Evolutionary conservation across 2,888 invertebrate species (phyloP).

Genomic region (Conomelus anceps): DNA sequence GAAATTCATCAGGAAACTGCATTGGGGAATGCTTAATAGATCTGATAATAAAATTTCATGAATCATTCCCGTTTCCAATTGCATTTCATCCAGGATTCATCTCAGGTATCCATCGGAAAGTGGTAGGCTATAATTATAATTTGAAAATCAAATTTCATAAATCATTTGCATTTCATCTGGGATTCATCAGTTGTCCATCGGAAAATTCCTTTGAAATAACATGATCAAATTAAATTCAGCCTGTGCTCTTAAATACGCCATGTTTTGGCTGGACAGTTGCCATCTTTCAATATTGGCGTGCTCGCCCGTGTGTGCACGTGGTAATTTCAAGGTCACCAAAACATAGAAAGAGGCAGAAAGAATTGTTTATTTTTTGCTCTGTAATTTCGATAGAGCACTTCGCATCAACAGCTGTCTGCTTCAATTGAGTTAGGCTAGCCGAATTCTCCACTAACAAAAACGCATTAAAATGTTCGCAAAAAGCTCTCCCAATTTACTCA

Average conservation of each 20-base stretch:
- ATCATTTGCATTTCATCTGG: neutral
- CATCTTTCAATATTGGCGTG: neutral
- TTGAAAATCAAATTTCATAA: no score
- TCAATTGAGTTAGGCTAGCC: neutral
- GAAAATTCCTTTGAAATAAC: neutral
- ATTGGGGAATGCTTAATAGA: no score
- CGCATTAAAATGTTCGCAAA: neutral
- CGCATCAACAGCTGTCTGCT: neutral
- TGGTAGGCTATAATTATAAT: no score
- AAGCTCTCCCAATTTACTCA: neutral
- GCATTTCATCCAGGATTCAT: neutral
- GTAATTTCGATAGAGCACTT: neutral
- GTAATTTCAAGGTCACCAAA: neutral
- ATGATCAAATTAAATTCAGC: no score
- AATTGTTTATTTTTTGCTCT: neutral
- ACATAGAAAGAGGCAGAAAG: no score
- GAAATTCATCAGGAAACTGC: no score
- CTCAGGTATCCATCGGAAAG: neutral
- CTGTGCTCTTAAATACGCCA: neutral
- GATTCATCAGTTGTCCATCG: neutral
- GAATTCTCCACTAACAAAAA: neutral
- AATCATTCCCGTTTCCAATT: neutral
- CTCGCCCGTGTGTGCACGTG: neutral
- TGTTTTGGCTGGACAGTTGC: neutral
- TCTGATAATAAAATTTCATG: neutral